phyloP scores from a whole-genome alignment of 1,140 invertebrate genomes.

The Drosophila watanabei region DNA sequence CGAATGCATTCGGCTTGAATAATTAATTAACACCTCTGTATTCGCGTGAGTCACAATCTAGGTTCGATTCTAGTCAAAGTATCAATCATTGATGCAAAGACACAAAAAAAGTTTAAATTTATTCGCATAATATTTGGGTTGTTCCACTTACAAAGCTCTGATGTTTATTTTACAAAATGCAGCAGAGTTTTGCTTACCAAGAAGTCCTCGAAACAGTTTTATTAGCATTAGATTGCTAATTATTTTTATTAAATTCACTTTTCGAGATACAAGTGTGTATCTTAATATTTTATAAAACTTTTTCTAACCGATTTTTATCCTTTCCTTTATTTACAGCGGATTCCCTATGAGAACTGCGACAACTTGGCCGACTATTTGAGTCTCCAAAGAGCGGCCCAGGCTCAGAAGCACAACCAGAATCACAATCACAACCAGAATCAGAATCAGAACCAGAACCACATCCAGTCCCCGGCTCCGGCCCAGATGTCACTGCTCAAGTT shows the following conservation, averaged over 20 bases:
- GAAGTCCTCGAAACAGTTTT: not conserved
- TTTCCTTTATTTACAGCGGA: slow-evolving; percentile 59
- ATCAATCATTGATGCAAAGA: not conserved
- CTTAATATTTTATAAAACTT: not conserved
- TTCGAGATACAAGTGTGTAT: not conserved
- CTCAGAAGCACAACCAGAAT: slow-evolving; percentile 28
- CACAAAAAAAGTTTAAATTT: not conserved
- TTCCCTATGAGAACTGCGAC: slow-evolving; percentile 71
- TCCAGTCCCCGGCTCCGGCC: slow-evolving; percentile 41
- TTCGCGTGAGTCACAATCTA: slow-evolving; percentile 48
- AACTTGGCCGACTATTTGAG: slow-evolving; percentile 81
- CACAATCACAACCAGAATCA: not conserved
- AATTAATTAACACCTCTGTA: slow-evolving; percentile 49
- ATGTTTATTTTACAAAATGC: slow-evolving; percentile 6
- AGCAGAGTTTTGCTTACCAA: not conserved
- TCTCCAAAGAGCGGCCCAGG: slow-evolving; percentile 66
- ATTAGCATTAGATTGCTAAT: slow-evolving; percentile 3
- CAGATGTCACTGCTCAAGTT: slow-evolving; percentile 88
- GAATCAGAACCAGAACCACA: slow-evolving; percentile 11
- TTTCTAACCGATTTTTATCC: slow-evolving; percentile 5
- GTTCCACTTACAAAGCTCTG: slow-evolving; percentile 2
- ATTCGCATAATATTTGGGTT: slow-evolving; percentile 11
- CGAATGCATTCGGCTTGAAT: slow-evolving; percentile 69
- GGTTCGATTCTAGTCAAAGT: not conserved
- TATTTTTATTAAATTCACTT: not conserved